phyloP scores from a whole-genome alignment of 2,888 invertebrate genomes.

The Dioctria rufipes region DNA sequence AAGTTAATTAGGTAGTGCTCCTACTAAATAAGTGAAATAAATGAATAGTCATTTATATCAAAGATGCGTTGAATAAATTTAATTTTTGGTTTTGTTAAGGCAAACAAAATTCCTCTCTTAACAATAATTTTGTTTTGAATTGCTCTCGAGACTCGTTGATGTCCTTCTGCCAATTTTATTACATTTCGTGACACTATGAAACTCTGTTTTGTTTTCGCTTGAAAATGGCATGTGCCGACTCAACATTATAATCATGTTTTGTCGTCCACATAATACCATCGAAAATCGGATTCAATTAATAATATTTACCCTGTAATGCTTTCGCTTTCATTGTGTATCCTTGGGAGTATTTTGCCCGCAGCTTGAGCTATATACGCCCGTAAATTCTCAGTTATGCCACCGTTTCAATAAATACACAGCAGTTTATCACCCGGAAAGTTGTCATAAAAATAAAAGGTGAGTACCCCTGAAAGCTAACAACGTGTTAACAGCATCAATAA shows the following conservation, averaged over 20 bases:
- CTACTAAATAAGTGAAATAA: no score
- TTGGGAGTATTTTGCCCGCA: conserved; percentile 14
- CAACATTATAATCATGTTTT: conserved; percentile 1
- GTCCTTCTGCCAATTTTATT: not conserved
- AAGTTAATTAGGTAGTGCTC: no score
- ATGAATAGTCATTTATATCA: no score
- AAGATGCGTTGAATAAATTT: no score
- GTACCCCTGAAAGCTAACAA: conserved; percentile 57
- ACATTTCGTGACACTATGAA: not conserved
- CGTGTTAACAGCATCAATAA: conserved; percentile 58
- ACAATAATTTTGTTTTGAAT: no score
- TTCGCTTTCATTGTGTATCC: conserved; percentile 20
- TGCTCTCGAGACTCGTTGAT: no score
- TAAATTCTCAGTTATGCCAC: conserved; percentile 52
- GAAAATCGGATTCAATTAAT: conserved; percentile 44
- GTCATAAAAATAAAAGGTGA: conserved; percentile 58
- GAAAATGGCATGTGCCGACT: not conserved
- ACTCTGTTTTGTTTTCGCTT: not conserved
- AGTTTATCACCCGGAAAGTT: conserved; percentile 58
- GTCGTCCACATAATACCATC: not conserved
- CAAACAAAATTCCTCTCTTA: no score
- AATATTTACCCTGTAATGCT: conserved; percentile 34
- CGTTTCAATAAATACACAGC: conserved; percentile 57
- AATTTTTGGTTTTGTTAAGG: no score
- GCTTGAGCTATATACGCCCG: conserved; percentile 28